Evolutionary conservation across 2,113 vertebrate species (phyloP).

Genomic region (Parus major): DNA sequence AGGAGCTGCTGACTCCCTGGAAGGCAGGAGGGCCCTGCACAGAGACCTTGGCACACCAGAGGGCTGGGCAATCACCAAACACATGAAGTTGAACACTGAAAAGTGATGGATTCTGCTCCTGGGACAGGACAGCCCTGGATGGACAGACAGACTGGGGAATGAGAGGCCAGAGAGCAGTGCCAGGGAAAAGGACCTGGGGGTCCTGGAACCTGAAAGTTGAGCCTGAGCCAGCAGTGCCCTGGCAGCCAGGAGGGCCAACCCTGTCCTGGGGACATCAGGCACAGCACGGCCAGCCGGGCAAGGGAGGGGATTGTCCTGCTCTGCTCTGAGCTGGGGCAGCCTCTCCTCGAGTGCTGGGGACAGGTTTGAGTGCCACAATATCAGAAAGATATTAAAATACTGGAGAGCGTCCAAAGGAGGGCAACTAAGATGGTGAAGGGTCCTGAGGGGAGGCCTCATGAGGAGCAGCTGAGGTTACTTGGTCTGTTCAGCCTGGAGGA

Average conservation of each 20-base stretch:
- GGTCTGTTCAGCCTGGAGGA: background rate
- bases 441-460: background rate
- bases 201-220: rapidly evolving
- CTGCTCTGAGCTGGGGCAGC: rapidly evolving
- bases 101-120: background rate
- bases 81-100: background rate
- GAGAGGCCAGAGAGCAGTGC: background rate
- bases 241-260: background rate
- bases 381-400: background rate
- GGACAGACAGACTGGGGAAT: background rate
- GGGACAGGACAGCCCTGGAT: background rate
- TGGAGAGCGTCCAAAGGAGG: background rate
- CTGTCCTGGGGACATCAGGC: background rate
- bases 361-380: background rate
- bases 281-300: rapidly evolving
- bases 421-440: background rate
- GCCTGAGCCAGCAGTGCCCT: background rate
- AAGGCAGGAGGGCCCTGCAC: background rate
- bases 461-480: background rate
- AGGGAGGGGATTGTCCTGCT: background rate
- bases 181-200: background rate
- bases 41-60: background rate
- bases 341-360: background rate
- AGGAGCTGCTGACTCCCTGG: background rate
- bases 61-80: background rate